Evolutionary conservation across 1,140 invertebrate genomes (phyloP).

Genomic region (Danaus plexippus): DNA sequence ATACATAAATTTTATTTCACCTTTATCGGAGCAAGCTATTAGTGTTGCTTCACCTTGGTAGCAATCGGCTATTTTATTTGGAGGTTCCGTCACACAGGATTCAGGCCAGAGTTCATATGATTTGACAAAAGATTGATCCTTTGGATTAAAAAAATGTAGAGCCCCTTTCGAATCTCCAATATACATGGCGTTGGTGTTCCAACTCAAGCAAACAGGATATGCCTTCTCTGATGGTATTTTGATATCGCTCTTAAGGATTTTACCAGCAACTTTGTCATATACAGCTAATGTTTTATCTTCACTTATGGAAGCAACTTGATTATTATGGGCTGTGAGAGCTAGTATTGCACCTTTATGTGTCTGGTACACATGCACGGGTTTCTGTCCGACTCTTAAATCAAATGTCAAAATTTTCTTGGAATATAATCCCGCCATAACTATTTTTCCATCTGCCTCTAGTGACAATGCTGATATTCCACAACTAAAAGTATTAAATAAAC

Average conservation of each 20-base stretch:
- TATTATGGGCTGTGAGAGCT: slow-evolving; percentile 36
- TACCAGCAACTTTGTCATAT: slow-evolving; percentile 54
- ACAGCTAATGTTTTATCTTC: slow-evolving; percentile 60
- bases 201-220: slow-evolving; percentile 56
- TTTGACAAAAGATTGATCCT: slow-evolving; percentile 35
- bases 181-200: slow-evolving; percentile 49
- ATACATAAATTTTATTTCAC: slow-evolving; percentile 61
- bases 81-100: slow-evolving; percentile 36
- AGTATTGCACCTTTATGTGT: slow-evolving; percentile 55
- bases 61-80: slow-evolving; percentile 51
- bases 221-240: slow-evolving; percentile 50
- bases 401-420: slow-evolving; percentile 56
- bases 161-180: slow-evolving; percentile 57
- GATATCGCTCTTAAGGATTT: slow-evolving; percentile 43
- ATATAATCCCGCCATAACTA: slow-evolving; percentile 54
- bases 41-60: slow-evolving; percentile 46
- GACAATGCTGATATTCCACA: slow-evolving; percentile 61
- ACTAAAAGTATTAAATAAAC: slow-evolving; percentile 30
- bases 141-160: slow-evolving; percentile 52
- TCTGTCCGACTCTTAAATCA: slow-evolving; percentile 41
- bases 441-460: slow-evolving; percentile 42
- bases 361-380: slow-evolving; percentile 42
- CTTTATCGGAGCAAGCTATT: slow-evolving; percentile 49
- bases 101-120: slow-evolving; percentile 50
- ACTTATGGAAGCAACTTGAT: slow-evolving; percentile 56